Conservation (phyloP, 1,140 invertebrate genomes). For the Hyphantria cunea region DNA sequence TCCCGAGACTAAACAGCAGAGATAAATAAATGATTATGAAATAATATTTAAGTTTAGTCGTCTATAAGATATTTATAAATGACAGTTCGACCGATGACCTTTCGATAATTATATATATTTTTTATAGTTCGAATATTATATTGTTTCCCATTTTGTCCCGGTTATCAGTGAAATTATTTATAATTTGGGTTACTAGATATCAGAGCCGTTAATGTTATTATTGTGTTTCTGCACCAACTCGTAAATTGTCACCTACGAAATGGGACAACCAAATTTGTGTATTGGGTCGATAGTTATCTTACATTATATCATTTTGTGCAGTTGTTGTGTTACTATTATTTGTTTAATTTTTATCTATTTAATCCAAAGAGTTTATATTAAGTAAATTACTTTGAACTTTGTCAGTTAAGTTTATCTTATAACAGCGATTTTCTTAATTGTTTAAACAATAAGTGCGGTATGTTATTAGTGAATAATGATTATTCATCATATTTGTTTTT, state of each 20-base stretch:
- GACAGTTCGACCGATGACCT: constrained; percentile 60
- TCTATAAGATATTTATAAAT: constrained; percentile 32
- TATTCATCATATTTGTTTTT: no score
- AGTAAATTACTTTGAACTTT: no score
- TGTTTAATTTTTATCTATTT: no score
- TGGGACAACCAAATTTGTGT: background rate
- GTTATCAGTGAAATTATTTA: constrained; percentile 59
- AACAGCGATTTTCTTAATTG: no score
- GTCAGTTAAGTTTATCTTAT: no score
- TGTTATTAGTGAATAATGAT: no score
- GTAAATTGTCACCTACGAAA: constrained; percentile 9
- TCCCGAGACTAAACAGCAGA: background rate
- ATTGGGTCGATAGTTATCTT: background rate
- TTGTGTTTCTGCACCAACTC: constrained; percentile 7
- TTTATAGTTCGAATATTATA: constrained; percentile 57
- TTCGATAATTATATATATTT: constrained; percentile 57
- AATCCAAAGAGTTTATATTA: no score
- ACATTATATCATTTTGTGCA: background rate
- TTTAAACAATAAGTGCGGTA: no score
- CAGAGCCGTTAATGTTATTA: constrained; percentile 34
- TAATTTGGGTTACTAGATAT: constrained; percentile 68
- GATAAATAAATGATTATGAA: constrained; percentile 15
- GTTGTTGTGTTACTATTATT: background rate
- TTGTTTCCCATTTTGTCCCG: constrained; percentile 68
- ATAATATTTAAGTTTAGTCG: constrained; percentile 14